Evolutionary conservation across 2,888 invertebrate genomes (phyloP), one percentile per base, ranked within the genome.

Genomic region (Baccha elongata): DNA sequence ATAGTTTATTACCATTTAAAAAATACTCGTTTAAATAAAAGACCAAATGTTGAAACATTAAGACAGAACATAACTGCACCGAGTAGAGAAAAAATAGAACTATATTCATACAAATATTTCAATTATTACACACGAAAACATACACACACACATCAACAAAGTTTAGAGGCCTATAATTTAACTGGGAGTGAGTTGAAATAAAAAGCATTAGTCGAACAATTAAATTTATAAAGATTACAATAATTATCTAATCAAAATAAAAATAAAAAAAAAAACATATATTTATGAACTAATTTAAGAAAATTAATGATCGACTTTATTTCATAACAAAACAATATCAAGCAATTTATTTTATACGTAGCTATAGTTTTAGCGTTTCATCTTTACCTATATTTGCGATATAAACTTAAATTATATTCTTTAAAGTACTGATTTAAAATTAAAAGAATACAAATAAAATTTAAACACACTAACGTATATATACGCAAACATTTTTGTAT

Each of bases 391-490:
- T 62, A 73, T 52, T 55, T 50, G 19, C 35, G 42, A 68, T 52
- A 42, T 58, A 71, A 58, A 62, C 64, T 67, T 75, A 76, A 58
- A 76, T 75, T 81, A 81, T 76, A 76, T 81, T 76, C 71, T 71
- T 53, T 60, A 76, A 81, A 81, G 81, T 81, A 81, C 81, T 81
- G 81, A 81, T 81, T 76, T 76, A 81, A 81, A 68, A 42, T 58
- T 67, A 60, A 58, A 69, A 32, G 17, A 76, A 69, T 53, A 64
- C 74, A 40, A 7, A 50, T 40, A 64, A 69, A 64, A 74, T 52
- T 60, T 46, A 65, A 69, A 60, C 58, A 60, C 60, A 74, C 40
- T 69, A 73, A 50, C 10, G 13, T n/a, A n/a, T n/a, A n/a, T 40
- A 8, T 40, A 52, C 21, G 15, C 37, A 40, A 37, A 48, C 52